These are phyloP conservation scores for Acridotheres tristis DNA, from an alignment of 2,797 vertebrate species.

Conservation along the genomic window DNA sequence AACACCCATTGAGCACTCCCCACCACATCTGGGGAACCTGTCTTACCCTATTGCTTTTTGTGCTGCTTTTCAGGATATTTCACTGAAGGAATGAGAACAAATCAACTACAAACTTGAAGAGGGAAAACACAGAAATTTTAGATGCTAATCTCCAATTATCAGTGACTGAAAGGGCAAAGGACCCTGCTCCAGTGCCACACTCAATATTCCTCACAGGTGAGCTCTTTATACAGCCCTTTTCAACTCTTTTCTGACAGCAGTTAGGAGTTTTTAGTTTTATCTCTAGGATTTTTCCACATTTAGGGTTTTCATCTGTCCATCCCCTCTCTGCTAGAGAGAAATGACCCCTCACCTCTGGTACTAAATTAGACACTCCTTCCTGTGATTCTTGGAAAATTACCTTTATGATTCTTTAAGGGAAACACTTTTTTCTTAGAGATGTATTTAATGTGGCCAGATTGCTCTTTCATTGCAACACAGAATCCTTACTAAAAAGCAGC, in stretches of 20 bases:
- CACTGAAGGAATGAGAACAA: conserved; percentile 5
- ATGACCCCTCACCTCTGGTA: background rate
- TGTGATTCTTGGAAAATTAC: background rate
- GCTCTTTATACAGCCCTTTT: background rate
- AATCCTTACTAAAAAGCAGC: background rate
- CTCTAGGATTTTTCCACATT: background rate
- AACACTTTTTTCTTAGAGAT: background rate
- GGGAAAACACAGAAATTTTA: background rate
- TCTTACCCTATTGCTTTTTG: background rate
- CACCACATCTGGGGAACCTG: background rate
- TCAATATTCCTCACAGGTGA: background rate
- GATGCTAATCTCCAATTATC: background rate
- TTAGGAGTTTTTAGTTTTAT: background rate
- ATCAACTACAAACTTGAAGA: background rate
- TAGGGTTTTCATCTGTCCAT: background rate
- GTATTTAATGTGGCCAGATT: background rate
- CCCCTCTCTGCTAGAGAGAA: background rate
- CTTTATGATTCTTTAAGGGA: background rate
- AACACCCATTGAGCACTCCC: background rate
- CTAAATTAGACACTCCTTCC: background rate
- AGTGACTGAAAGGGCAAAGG: background rate
- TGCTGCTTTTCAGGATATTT: background rate
- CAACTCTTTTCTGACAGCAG: background rate
- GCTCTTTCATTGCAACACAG: background rate
- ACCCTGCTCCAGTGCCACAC: background rate